phyloP scores from a whole-genome alignment of 2,797 vertebrate genomes.

The Trachops cirrhosus region DNA sequence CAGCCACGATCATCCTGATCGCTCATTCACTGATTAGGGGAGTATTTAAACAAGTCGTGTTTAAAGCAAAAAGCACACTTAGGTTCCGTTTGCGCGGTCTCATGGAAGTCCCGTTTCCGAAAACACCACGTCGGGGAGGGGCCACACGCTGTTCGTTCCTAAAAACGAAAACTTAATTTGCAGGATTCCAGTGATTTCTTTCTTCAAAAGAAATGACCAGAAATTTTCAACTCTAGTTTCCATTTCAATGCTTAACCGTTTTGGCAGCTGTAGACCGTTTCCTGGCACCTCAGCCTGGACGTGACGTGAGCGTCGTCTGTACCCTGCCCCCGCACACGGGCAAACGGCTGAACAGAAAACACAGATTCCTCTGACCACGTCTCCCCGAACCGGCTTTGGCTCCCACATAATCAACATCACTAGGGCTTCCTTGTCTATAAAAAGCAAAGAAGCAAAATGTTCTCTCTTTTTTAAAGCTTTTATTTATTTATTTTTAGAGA shows the following conservation, averaged over 20 bases:
- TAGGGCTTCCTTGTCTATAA: slow-evolving; percentile 68
- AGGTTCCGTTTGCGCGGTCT: slow-evolving; percentile 14
- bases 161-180: slow-evolving; percentile 63
- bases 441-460: slow-evolving; percentile 68
- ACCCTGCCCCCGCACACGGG: not conserved
- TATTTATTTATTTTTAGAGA: no score
- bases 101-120: slow-evolving; percentile 49
- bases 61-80: not conserved
- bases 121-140: slow-evolving; percentile 41
- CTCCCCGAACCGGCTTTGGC: slow-evolving; percentile 73
- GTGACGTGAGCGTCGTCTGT: slow-evolving; percentile 41
- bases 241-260: slow-evolving; percentile 52
- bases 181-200: slow-evolving; percentile 49
- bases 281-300: not conserved
- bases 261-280: not conserved
- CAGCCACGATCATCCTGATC: slow-evolving; percentile 50
- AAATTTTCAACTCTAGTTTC: slow-evolving; percentile 50
- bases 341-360: slow-evolving; percentile 66
- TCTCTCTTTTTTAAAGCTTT: not conserved
- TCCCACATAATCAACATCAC: slow-evolving; percentile 56
- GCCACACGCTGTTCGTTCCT: slow-evolving; percentile 42
- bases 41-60: slow-evolving; percentile 34
- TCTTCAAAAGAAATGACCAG: slow-evolving; percentile 54
- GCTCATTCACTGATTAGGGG: slow-evolving; percentile 11
- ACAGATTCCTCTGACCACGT: slow-evolving; percentile 58